Conservation (phyloP, 2,797 vertebrate genomes). For the Salarias fasciatus region DNA sequence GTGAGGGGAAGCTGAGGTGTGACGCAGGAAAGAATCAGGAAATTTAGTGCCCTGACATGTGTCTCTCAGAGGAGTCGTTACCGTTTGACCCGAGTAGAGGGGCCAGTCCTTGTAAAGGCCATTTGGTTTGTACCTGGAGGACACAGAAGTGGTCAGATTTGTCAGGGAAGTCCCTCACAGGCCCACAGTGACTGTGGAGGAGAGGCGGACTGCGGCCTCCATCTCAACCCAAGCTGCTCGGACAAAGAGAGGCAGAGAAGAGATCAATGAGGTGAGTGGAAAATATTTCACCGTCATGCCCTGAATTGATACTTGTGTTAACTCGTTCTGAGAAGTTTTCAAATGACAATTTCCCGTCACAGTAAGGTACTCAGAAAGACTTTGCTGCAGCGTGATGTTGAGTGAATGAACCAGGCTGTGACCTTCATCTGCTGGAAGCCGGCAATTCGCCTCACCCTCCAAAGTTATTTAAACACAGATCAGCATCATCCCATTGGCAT, state of each 20-base stretch:
- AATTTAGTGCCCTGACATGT: constrained; percentile 13
- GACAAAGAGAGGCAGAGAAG: constrained; percentile 22
- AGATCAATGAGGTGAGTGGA: constrained; percentile 54
- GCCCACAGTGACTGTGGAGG: constrained; percentile 14
- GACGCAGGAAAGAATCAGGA: constrained; percentile 55
- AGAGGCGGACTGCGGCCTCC: constrained; percentile 31
- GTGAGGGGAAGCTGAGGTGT: constrained; percentile 52
- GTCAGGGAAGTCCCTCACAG: constrained; percentile 1
- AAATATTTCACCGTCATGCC: not conserved
- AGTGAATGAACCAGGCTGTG: constrained; percentile 37
- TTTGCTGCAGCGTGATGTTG: constrained; percentile 23
- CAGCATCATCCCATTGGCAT: constrained; percentile 39
- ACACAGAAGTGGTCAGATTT: constrained; percentile 22
- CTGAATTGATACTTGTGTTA: no score
- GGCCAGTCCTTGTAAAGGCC: constrained; percentile 10
- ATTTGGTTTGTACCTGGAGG: constrained; percentile 36
- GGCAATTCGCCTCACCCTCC: constrained; percentile 38
- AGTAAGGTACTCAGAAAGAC: not conserved
- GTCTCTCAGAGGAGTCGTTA: constrained; percentile 38
- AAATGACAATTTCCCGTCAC: constrained; percentile 2
- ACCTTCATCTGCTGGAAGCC: constrained; percentile 50
- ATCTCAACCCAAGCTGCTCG: constrained; percentile 16
- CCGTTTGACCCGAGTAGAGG: constrained; percentile 10
- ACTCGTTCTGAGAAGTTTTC: no score
- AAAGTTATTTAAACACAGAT: constrained; percentile 52